A percentile compares a stretch with the other conserved stretches of the same genome.
Evolutionary conservation across 1,140 invertebrate genomes (phyloP).

Genomic region (Anthonomus grandis): DNA sequence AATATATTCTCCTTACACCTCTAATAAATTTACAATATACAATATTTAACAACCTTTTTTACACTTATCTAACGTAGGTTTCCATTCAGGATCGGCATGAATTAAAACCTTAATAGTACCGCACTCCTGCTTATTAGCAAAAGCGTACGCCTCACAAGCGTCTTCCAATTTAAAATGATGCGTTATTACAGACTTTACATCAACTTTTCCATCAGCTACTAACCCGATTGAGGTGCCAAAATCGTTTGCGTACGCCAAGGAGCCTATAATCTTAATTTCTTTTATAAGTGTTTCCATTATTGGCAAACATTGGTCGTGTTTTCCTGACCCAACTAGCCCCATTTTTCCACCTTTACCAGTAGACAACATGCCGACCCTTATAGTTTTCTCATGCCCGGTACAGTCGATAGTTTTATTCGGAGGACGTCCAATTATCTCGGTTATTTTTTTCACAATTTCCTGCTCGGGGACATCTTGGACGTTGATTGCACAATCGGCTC

Average conservation of each 20-base stretch:
- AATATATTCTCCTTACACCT: too few species aligned
- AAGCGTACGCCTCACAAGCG: constrained; percentile 80
- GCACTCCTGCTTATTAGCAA: constrained; percentile 52
- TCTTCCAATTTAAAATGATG: constrained; percentile 85
- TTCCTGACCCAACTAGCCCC: constrained; percentile 81
- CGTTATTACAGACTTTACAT: constrained; percentile 84
- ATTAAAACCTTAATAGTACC: constrained; percentile 92
- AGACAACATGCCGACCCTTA: constrained; percentile 70
- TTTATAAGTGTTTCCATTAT: constrained; percentile 70
- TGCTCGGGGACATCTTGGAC: constrained; percentile 55
- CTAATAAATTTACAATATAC: too few species aligned
- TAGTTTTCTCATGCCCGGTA: constrained; percentile 74
- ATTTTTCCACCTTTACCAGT: constrained; percentile 77
- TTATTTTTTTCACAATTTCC: constrained; percentile 59
- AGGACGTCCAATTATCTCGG: constrained; percentile 58
- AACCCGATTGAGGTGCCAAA: constrained; percentile 81
- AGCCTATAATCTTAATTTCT: constrained; percentile 86
- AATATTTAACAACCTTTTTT: neutral
- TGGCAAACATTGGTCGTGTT: constrained; percentile 71
- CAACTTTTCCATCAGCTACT: constrained; percentile 74
- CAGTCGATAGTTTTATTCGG: constrained; percentile 84
- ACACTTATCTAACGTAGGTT: constrained; percentile 1
- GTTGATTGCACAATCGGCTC: constrained; percentile 68
- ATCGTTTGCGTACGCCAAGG: constrained; percentile 87
- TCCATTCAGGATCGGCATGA: constrained; percentile 61